These are phyloP conservation scores for Dolichomitus sp. DNA, from an alignment of 2,888 invertebrate species.

Conservation along the genomic window DNA sequence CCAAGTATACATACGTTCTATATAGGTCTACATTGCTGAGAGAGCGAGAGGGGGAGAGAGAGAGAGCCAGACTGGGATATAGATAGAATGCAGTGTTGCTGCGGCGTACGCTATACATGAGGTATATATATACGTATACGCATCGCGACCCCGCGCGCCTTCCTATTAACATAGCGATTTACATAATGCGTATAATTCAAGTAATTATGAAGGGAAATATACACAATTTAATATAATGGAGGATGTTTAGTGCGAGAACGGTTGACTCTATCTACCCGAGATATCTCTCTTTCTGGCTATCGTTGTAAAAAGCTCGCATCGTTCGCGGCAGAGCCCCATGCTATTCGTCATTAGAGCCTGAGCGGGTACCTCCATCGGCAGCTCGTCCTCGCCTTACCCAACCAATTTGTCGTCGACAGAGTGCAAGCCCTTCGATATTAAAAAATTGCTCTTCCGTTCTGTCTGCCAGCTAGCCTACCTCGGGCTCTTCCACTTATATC, in stretches of 20 bases:
- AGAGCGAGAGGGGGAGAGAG: neutral
- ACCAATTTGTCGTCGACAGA: conserved; percentile 31
- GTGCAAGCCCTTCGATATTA: conserved; percentile 24
- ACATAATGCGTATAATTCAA: conserved; percentile 86
- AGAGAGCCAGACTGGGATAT: neutral
- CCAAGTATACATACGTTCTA: conserved; percentile 61
- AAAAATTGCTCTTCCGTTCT: conserved; percentile 2
- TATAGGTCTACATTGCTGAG: neutral
- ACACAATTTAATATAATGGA: conserved; percentile 85
- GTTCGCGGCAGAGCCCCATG: neutral
- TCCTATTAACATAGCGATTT: conserved; percentile 84
- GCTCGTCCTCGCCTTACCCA: neutral
- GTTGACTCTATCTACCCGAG: conserved; percentile 74
- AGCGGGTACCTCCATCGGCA: conserved; percentile 1
- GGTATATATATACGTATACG: conserved; percentile 7
- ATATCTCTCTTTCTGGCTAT: conserved; percentile 72
- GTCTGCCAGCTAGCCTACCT: neutral
- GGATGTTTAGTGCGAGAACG: conserved; percentile 80
- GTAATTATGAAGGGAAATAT: conserved; percentile 86
- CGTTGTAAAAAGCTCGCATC: neutral
- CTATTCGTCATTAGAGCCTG: conserved; percentile 21
- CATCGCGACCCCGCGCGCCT: conserved; percentile 43
- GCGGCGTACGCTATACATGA: conserved; percentile 4
- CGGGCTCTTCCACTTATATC: neutral
- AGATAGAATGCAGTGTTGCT: neutral